Base-by-base conservation (phyloP, 2,888 invertebrate species). In the Heteromyza rotundicornis region DNA sequence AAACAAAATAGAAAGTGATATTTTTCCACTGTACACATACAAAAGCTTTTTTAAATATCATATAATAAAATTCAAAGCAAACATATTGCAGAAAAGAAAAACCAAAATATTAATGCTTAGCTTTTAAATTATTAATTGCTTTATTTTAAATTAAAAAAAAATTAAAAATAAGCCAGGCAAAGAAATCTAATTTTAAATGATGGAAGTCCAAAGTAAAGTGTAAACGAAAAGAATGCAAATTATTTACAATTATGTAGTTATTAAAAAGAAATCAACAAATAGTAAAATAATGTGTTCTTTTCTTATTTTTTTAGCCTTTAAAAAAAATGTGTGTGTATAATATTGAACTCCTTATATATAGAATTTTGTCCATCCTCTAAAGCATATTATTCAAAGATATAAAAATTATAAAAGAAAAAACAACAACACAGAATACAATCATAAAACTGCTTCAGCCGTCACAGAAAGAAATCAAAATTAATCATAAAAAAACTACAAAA, bases 1-100 rank as follows among this genome's bases (percentile, higher is more conserved):
- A 47, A n/a, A n/a, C n/a, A n/a, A n/a, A n/a, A 40, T 47, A 47
- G 47, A 47, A 47, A 47, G 47, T 47, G 47, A 47, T 47, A 47
- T 47, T 47, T 47, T 47, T 7, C 40, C 8, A 40, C 14, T 40
- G 40, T 40, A 40, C 40, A 40, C 40, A 40, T 10, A 27, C 27
- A 27, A 40, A 32, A 40, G 40, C 40, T 40, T 40, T 40, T 40
- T 27, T 5, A 27, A 27, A 27, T 27, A 27, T 7, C 27, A 27
- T 7, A 27, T 27, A 27, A 7, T 27, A 27, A 27, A n/a, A n/a
- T n/a, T 27, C 10, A 27, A 7, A 27, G 5, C 10, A 27, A 40
- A 40, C 10, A 40, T 40, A 40, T 40, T n/a, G 40, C 27, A 27
- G 10, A n/a, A n/a, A n/a, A n/a, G n/a, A n/a, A n/a, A n/a, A n/a